Base-by-base conservation (phyloP, 2,888 invertebrate genomes). In the Geotrupes spiniger region DNA sequence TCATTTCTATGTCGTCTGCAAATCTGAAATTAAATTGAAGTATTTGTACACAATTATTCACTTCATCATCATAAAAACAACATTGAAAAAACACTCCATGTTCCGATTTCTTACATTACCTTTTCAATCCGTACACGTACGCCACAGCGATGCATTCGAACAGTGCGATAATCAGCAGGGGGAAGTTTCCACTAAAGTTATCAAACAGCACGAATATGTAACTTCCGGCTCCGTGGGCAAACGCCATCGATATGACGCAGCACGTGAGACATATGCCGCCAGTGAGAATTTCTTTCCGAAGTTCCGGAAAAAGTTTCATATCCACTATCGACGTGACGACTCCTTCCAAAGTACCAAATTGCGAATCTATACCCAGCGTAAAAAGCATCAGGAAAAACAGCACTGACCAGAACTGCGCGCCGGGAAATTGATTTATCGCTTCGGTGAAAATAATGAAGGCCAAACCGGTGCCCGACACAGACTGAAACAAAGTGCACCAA, bases 361-460 rank as follows among this genome's bases (percentile, higher is more conserved):
- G 96, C 0, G 95, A 96, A 71, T 96, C 97, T 53, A 97, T 93
- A 4, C 97, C 97, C 48, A 97, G 77, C 0, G 95, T 95, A 70
- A 97, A 92, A 26, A 97, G 81, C 97, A 97, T 97, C 42, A 96
- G 79, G 74, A 97, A 97, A 77, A 97, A 97, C 8, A 97, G 80
- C 9, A 96, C 83, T 2, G 95, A 91, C 97, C 97, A 97, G 67
- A 97, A 84, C 62, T 94, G 95, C 0, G 95, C 92, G 0, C 93
- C 92, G 0, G 96, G 95, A 73, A 97, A 96, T 75, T 96, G 95
- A 75, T 95, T 93, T 68, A 97, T 96, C 4, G 97, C 97, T 74
- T 97, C 95, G 0, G 97, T 96, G 77, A 96, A 97, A 60, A 96
- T 94, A 54, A 96, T 95, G 72, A 97, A 97, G 0, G 96, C 97